Conservation (phyloP, 1,140 invertebrate genomes). For the Drosophila santomea region DNA sequence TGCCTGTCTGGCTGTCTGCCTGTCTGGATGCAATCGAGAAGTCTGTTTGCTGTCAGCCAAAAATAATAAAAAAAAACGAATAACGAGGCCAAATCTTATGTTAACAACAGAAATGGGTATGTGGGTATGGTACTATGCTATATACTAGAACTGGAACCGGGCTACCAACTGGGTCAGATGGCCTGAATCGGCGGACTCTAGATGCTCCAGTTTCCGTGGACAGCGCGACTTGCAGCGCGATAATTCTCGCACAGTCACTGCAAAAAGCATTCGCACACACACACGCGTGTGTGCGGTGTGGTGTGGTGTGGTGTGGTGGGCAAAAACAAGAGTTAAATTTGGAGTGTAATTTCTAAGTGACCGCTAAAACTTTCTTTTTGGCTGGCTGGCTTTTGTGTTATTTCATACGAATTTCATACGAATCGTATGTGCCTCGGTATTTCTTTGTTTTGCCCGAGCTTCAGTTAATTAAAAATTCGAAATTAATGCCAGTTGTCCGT, state of each 20-base stretch:
- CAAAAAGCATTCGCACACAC: not conserved
- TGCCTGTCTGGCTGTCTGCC: too few relatives aligned
- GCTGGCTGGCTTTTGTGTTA: conserved; percentile 34
- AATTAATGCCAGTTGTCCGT: conserved; percentile 54
- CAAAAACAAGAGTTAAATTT: conserved; percentile 65
- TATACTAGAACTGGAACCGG: conserved; percentile 23
- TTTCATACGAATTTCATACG: conserved; percentile 20
- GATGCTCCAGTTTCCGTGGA: conserved; percentile 29
- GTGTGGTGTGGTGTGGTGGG: not conserved
- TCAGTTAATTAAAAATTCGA: conserved; percentile 77
- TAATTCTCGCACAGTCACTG: conserved; percentile 12
- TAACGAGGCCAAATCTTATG: conserved; percentile 6
- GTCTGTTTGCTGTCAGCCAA: conserved; percentile 5
- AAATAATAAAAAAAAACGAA: not conserved
- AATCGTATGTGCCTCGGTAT: not conserved
- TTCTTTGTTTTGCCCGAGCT: conserved; percentile 37
- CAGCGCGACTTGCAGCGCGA: conserved; percentile 15
- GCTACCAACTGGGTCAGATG: conserved; percentile 63
- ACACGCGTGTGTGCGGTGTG: too few relatives aligned
- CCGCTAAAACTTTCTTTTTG: conserved; percentile 72
- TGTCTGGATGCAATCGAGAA: conserved; percentile 15
- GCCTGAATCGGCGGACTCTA: conserved; percentile 39
- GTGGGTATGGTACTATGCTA: conserved; percentile 14
- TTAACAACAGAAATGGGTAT: conserved; percentile 6
- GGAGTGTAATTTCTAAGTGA: conserved; percentile 43